Evolutionary conservation across 2,113 vertebrate species (phyloP), one percentile per base, ranked within the genome.

Genomic region (Proteles cristata): DNA sequence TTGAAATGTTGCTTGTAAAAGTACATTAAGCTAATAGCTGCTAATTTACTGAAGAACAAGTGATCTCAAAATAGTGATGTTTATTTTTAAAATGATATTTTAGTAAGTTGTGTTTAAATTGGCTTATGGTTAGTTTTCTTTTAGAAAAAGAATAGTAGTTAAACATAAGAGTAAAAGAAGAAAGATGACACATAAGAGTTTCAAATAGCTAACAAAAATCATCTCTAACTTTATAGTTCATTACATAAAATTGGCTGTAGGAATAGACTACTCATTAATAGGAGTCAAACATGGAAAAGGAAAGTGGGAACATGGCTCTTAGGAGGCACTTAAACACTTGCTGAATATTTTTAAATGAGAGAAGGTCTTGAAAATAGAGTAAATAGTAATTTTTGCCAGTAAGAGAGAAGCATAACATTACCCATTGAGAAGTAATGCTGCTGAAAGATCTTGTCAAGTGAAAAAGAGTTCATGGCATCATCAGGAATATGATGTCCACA

Each of bases 41-140:
- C 53, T 88, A 58, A 97, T 94, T 98, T 97, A 98, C 35, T 97
- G 90, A 94, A 97, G 90, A 98, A 73, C 65, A 98, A 98, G 98
- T 98, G 96, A 97, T 95, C 97, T 97, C 85, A 94, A 94, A 91
- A 98, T 96, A 98, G 91, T 92, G 83, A 93, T 5, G 0, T 95
- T 97, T 96, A 93, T 92, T 98, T 97, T 97, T 48, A 96, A 96
- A 92, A 97, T 73, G 65, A 95, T 95, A 98, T 80, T 93, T 93
- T 96, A 90, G 80, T 88, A 66, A 79, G 58, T 21, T 86, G 11
- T 61, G 95, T 96, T 86, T 96, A 84, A 94, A 92, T 6, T 90
- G 66, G 84, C 80, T 92, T 92, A 84, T 28, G n/a, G 31, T 81
- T 86, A 86, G 12, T 7, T 93, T 81, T 95, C 74, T 87, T 83